Evolutionary conservation across 2,888 invertebrate genomes (phyloP), one percentile per base, ranked within the genome.

Genomic region (Gonocerus acuteangulatus): DNA sequence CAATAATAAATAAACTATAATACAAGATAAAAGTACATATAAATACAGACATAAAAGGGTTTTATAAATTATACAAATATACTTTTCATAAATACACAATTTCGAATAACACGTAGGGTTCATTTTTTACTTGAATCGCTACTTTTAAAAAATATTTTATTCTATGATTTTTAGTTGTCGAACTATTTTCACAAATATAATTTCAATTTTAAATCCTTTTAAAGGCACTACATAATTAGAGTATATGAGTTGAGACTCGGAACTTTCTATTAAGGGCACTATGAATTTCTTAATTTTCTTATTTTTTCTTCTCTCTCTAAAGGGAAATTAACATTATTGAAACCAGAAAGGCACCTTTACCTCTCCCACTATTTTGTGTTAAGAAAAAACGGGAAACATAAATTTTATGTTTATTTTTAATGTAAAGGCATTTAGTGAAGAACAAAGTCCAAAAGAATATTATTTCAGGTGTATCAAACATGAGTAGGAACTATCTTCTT

Each of bases 141-240:
- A 57, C 39, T 18, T 57, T 56, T 57, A 16, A 57, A 57, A 57
- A 57, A 57, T 57, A 45, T 57, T 47, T 42, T 34, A 19, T 27
- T 44, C 49, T 19, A 49, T n/a, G 11, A 21, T 57, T 19, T 27
- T 19, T 16, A 11, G 48, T 34, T 59, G 59, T 59, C 59, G 19
- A 48, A 45, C 48, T 44, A 59, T 22, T 39, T 18, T 22, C 34
- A 48, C 45, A 48, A 48, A 59, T 59, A 44, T 36, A 44, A 49
- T 59, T 59, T 59, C 48, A 15, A 27, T 52, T 39, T 39, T 18
- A 36, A 32, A 52, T 59, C 48, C 59, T 59, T 59, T 59, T 27
- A 48, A 59, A 59, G 59, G 59, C 59, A 59, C 59, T 59, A 59
- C 59, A 22, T 15, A 59, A 48, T 58, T 48, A 48, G 27, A 59